Percentiles rank a stretch among this genome's conserved stretches.
Evolutionary conservation across 2,888 invertebrate genomes (phyloP).

Genomic region (Sphaerophoria taeniata): DNA sequence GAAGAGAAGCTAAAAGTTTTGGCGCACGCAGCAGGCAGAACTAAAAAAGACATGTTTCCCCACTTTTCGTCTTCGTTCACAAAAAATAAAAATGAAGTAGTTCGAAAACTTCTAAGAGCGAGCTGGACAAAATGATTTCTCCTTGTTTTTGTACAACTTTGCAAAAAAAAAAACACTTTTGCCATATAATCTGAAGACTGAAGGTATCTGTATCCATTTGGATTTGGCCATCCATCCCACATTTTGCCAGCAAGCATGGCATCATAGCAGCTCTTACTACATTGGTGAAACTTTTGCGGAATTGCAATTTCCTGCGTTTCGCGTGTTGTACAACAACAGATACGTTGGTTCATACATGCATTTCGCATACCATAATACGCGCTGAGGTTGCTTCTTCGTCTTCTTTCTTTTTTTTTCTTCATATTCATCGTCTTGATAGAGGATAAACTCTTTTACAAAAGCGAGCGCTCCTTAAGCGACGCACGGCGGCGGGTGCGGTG

Average conservation of each 20-base stretch:
- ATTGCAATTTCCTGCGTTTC: constrained; percentile 74
- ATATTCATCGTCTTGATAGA: constrained; percentile 13
- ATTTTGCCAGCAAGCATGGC: constrained; percentile 35
- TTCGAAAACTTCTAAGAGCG: constrained; percentile 51
- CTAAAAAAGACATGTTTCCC: constrained; percentile 67
- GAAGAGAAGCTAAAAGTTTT: constrained; percentile 54
- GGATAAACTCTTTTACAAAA: neutral
- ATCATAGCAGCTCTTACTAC: constrained; percentile 58
- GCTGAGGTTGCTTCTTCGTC: constrained; percentile 45
- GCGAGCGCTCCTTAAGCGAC: constrained; percentile 37
- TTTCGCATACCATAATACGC: constrained; percentile 68
- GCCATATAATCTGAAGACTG: neutral
- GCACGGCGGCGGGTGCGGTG: neutral
- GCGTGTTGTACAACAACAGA: constrained; percentile 74
- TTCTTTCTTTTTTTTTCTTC: constrained; percentile 16
- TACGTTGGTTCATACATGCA: constrained; percentile 74
- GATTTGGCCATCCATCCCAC: constrained; percentile 60
- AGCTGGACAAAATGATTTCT: constrained; percentile 75
- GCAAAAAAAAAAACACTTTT: too few species aligned
- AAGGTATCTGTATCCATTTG: constrained; percentile 25
- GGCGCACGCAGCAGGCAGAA: constrained; percentile 67
- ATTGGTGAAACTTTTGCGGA: constrained; percentile 74
- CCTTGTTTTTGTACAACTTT: constrained; percentile 35
- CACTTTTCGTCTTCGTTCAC: constrained; percentile 22
- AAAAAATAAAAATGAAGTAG: constrained; percentile 26